Evolutionary conservation across 1,140 invertebrate genomes (phyloP), one percentile per base, ranked within the genome.

Genomic region (Drosophila repleta): DNA sequence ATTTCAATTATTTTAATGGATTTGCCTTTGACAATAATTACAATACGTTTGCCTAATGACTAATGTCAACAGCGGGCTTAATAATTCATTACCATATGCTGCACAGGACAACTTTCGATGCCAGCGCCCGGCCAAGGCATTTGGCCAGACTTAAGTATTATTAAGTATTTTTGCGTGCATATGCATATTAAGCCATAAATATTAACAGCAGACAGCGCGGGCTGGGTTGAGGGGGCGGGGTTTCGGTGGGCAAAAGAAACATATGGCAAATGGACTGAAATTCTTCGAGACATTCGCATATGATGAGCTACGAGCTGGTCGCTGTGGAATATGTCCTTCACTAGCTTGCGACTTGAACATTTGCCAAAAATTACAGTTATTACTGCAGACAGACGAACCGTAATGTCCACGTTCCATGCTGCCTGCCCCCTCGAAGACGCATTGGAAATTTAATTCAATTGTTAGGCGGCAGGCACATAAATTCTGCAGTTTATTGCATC

Each of bases 311-410:
- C 60, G 49, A 41, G 20, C 24, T 18, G 41, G 17, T 4, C 32
- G 35, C 8, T 17, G 41, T 29, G n/a, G 24, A 35, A 52, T 37
- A 55, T 51, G n/a, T 32, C 7, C 24, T 29, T 51, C 8, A 24
- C n/a, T 52, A n/a, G 46, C 48, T 24, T 43, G 39, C 32, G 18
- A 53, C 39, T 73, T 68, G 75, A 70, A 67, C 78, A 79, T 87
- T 87, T 87, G 82, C 82, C 82, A 87, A 87, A 87, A 88, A 87
- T 87, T 87, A 87, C 83, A 87, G 82, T 87, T 87, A 87, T 87
- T 87, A 87, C 82, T 87, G 82, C 82, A 87, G 82, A 82, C 82
- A 85, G 81, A 76, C 71, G 64, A 41, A 60, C 60, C 51, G 57
- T 61, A 62, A 63, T 57, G 57, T 55, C 51, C 51, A 41, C 52